Base-by-base conservation (phyloP, 2,113 vertebrate genomes). In the Ahaetulla prasina region DNA sequence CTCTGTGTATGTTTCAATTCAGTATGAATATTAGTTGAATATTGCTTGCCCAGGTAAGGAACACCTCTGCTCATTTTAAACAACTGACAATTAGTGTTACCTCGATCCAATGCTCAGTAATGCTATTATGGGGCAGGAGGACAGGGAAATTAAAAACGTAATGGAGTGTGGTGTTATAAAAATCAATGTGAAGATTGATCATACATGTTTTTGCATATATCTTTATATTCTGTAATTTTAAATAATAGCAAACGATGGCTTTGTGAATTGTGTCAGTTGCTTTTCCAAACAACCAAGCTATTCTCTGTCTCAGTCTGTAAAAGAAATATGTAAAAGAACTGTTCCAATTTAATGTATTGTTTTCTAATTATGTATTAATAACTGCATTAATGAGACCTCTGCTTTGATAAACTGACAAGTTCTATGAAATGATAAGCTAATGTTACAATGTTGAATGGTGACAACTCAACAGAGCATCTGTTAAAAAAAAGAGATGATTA, bases 251-350 rank as follows among this genome's bases (percentile, higher is more conserved):
- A 96, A 97, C 96, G 96, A 96, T 97, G 96, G 98, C 97, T 98
- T 98, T 98, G 97, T 98, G 97, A 98, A 98, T 98, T 98, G 98
- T 98, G 97, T 96, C 97, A 96, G 97, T 98, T 97, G 97, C 98
- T 97, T 95, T 98, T 98, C 98, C 98, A 99, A 98, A 98, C 98
- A 99, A 98, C 97, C 97, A 98, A 98, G 97, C 97, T 97, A 80
- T 23, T 39, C 18, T 35, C 74, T 11, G 43, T 39, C 14, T 63
- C 97, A 96, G 96, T 98, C 98, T 98, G 97, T 98, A 98, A 98
- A 98, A 98, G 98, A 98, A 97, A 97, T 98, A 98, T 98, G 98
- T 98, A 97, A 98, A 98, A 99, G 98, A 98, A 97, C 97, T 98
- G 98, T 99, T 98, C 96, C 98, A 97, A 98, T 98, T 98, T 98